Base-by-base conservation (phyloP, 2,113 vertebrate genomes). In the Eira barbara region DNA sequence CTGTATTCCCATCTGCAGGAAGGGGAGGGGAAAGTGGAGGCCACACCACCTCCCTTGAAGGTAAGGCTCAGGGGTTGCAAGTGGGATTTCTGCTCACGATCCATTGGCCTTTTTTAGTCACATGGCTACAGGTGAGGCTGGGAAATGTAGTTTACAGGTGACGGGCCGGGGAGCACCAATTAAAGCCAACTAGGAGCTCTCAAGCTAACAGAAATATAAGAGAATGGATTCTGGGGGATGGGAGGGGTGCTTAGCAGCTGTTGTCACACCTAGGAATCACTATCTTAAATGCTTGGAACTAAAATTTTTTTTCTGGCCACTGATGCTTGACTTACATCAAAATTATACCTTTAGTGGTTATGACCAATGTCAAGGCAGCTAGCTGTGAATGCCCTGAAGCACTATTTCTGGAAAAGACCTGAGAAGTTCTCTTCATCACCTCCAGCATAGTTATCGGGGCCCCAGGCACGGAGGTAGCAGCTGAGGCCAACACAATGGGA, bases 71-170 rank as follows among this genome's bases (percentile, higher is more conserved):
- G 29, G n/a, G 31, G 17, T 8, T 78, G 69, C 36, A 10, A 20
- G 4, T 2, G n/a, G 49, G 17, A 49, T 49, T 36, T 79, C 21
- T 59, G 31, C 42, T 85, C 29, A 55, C 27, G 76, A 0, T 49
- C 31, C 39, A 36, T 14, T 78, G 39, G 39, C 49, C 49, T 15
- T 4, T 29, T 23, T 42, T 63, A 52, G 73, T 87, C 63, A 42
- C 14, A 5, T 87, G 82, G 5, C 63, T 23, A 61, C 21, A 95
- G n/a, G 83, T 21, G 76, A 85, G n/a, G 20, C 52, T 92, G 89
- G 63, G 55, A 87, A 73, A 42, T 73, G 74, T 55, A 82, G 83
- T 92, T 65, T 88, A 73, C 29, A 71, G 49, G 15, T 9, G 63
- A n/a, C 7, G 14, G 27, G 42, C 49, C n/a, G 17, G 39, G n/a